Conservation (phyloP, 2,113 vertebrate species). For the Lasiurus cinereus region DNA sequence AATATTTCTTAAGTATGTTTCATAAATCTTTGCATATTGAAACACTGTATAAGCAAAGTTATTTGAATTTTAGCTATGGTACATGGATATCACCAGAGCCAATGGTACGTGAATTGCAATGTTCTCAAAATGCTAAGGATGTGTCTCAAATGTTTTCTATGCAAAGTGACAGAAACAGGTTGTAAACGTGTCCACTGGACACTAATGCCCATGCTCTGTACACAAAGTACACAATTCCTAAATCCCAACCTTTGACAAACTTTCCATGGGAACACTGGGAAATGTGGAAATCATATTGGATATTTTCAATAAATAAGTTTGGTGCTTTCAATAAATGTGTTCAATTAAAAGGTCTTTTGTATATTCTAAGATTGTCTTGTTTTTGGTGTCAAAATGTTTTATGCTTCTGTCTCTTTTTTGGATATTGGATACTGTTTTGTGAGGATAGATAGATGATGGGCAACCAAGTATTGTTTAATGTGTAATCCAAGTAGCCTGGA, state of each 20-base stretch:
- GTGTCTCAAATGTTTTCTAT: not conserved
- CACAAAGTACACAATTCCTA: not conserved
- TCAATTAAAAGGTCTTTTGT: not conserved
- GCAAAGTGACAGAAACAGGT: not conserved
- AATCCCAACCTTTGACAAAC: not conserved
- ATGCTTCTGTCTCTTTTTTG: not conserved
- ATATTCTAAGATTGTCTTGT: not conserved
- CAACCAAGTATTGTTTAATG: not conserved
- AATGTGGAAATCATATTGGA: not conserved
- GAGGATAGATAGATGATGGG: not conserved
- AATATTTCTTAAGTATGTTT: not conserved
- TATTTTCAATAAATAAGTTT: not conserved
- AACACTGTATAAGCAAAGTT: not conserved
- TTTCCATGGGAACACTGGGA: not conserved
- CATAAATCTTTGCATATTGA: not conserved
- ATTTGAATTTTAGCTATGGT: not conserved
- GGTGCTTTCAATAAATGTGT: not conserved
- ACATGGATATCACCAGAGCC: not conserved
- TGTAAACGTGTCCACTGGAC: not conserved
- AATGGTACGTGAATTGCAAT: not conserved
- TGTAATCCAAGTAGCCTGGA: not conserved
- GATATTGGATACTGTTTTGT: not conserved
- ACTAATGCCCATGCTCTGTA: not conserved
- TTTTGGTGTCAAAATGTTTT: not conserved
- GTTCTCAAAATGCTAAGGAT: not conserved